Evolutionary conservation across 2,888 invertebrate species (phyloP), one percentile per base, ranked within the genome.

Genomic region (Hyppa rectilinea): DNA sequence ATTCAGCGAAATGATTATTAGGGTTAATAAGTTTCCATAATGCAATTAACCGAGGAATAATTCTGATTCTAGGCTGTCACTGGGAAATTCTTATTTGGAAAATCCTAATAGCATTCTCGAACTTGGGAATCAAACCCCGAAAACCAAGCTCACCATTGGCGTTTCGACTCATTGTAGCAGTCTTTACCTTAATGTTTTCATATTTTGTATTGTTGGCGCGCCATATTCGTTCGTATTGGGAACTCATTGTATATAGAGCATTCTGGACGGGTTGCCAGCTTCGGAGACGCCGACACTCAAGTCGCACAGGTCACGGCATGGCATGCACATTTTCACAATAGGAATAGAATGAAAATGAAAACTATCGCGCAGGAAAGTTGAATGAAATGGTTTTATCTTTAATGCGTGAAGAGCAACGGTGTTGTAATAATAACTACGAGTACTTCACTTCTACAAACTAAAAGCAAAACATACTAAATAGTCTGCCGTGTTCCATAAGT

Each of bases 211-310:
- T 14, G 5, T 34, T 29, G 29, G 17, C 14, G 10, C 55, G 38
- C 10, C 5, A 63, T 72, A 68, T 68, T 61, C 52, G 75, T 83
- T 69, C 55, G 68, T 81, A 81, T 83, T 76, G 82, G 59, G 61
- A 74, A 65, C 66, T 58, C 63, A 29, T 67, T 60, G 45, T 43
- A 63, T 63, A 64, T 71, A 72, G 68, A 67, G 62, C 76, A 82
- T 82, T 82, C 74, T 84, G 79, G 84, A 58, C 34, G 36, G 2
- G 4, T 2, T 67, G 82, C 83, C 84, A 79, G 70, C 58, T 92
- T 92, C 93, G n/a, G 38, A 58, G 26, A 7, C 31, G 45, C 12
- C 49, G 66, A 20, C 36, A 29, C 73, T 59, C 20, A 52, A 71
- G 58, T 9, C 55, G 53, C 17, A n/a, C 55, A 60, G 45, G 5